Percentiles rank a stretch among this genome's conserved stretches.
phyloP scores from a whole-genome alignment of 2,888 invertebrate species.

The Odontothrips loti region DNA sequence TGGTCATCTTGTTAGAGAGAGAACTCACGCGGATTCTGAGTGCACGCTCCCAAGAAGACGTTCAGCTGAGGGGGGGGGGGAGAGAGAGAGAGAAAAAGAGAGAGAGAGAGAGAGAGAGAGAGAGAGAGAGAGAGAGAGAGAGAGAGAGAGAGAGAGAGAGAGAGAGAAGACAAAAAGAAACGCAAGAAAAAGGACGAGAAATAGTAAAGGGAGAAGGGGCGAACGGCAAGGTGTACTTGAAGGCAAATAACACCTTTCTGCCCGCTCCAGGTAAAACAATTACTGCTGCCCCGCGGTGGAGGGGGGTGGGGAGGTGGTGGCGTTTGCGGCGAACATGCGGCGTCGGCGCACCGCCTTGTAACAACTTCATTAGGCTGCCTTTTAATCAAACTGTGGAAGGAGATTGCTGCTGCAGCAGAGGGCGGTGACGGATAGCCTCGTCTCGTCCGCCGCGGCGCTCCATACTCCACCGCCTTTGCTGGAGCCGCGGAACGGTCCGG shows the following conservation, averaged over 20 bases:
- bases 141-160: background rate
- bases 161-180: background rate
- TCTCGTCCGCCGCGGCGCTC: background rate
- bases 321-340: background rate
- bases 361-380: slow-evolving; percentile 11
- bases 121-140: slow-evolving; percentile 1
- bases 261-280: slow-evolving; percentile 6
- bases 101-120: slow-evolving; percentile 1
- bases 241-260: slow-evolving; percentile 6
- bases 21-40: background rate
- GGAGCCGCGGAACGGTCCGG: background rate
- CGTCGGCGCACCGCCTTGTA: slow-evolving; percentile 1
- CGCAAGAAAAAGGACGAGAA: background rate
- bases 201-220: background rate
- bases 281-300: background rate
- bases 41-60: background rate
- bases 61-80: too few species aligned
- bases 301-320: background rate
- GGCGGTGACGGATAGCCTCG: background rate
- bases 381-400: background rate
- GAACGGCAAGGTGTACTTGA: background rate
- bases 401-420: background rate
- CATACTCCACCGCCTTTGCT: background rate
- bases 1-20: too few species aligned
- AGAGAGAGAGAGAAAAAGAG: background rate